Percentiles rank a stretch among this genome's conserved stretches.
Conservation (phyloP, 2,113 vertebrate genomes). For the Terrapene triunguis region DNA sequence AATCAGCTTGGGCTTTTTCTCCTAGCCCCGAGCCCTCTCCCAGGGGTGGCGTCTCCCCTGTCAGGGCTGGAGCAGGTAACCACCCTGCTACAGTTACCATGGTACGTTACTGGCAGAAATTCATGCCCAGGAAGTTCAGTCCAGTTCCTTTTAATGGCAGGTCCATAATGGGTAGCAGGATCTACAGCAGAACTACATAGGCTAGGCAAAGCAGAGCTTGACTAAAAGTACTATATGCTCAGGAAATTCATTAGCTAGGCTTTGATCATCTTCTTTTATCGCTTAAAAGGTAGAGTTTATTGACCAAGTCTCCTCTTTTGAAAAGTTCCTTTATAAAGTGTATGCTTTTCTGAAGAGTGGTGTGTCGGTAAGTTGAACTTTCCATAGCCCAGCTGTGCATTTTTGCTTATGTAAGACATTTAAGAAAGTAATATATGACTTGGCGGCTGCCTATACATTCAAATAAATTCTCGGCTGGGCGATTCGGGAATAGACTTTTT, state of each 20-base stretch:
- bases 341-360: slow-evolving; percentile 16
- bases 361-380: slow-evolving; percentile 50
- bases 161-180: neutral
- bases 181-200: neutral
- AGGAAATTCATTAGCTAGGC: slow-evolving; percentile 18
- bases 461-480: slow-evolving; percentile 64
- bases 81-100: neutral
- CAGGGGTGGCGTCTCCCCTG: too few species aligned
- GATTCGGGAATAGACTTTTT: slow-evolving; percentile 54
- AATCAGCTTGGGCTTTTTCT: too few species aligned
- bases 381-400: slow-evolving; percentile 4
- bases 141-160: neutral
- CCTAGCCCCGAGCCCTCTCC: too few species aligned
- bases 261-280: slow-evolving; percentile 13
- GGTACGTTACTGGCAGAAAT: slow-evolving; percentile 35
- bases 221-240: neutral
- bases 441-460: slow-evolving; percentile 69
- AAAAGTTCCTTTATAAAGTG: slow-evolving; percentile 37
- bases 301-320: neutral
- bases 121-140: neutral
- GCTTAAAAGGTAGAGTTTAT: neutral
- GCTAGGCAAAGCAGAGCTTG: neutral
- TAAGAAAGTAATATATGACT: slow-evolving; percentile 58
- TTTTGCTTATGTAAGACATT: slow-evolving; percentile 73
- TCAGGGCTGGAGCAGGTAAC: too few species aligned